Evolutionary conservation across 2,888 invertebrate genomes (phyloP), one percentile per base, ranked within the genome.

Genomic region (Cylindroiulus punctatus): DNA sequence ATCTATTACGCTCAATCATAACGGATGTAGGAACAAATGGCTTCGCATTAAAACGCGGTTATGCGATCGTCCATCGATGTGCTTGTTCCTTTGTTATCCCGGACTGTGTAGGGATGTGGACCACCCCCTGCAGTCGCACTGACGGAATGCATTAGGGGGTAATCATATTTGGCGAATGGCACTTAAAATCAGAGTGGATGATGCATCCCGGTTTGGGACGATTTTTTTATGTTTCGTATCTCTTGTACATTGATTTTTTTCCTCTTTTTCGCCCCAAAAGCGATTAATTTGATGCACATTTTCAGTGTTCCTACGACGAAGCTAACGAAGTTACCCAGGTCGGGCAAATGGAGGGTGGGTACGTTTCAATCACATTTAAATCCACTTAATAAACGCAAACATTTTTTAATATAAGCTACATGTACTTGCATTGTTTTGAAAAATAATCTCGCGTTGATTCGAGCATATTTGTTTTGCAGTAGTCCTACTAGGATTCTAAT

Each of bases 121-220:
- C 19, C 65, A 17, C 26, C 65, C 65, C 65, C 10, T 26, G 65
- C 1, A n/a, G n/a, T 26, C 65, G 19, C 65, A 65, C 65, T 65
- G 65, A 65, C 65, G 65, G 65, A 65, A 65, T 65, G 65, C 65
- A 65, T 65, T 65, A 65, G n/a, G 65, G 65, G 65, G n/a, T 26
- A 65, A 65, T 65, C 65, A 65, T 65, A 65, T 65, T 65, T 4
- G 22, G 65, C 65, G 65, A 65, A 12, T 8, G 65, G 26, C 65
- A 65, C 65, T 65, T 65, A 65, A 65, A 65, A 65, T 17, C 26
- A 7, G 26, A 65, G 65, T 65, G 65, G 65, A 65, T 65, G 65
- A 65, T 65, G 12, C 65, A 65, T 65, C 65, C 65, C 65, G 2
- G 65, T 65, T 65, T 26, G 65, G 65, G 65, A 65, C 26, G 65